These are phyloP conservation scores for Heliconius himera DNA, from an alignment of 1,140 invertebrate species.

Conservation along the genomic window DNA sequence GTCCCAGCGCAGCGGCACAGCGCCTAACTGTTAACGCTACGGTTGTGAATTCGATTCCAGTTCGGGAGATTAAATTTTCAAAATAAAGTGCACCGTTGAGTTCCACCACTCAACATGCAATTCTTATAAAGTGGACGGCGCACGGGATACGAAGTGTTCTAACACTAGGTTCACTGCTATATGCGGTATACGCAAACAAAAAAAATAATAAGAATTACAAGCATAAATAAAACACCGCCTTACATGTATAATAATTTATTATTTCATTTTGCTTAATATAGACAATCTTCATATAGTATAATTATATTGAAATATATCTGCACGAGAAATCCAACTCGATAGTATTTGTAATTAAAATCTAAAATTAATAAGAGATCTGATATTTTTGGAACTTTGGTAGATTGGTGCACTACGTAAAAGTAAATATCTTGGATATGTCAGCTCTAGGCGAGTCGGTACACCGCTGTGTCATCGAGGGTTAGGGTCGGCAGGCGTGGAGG, in stretches of 20 bases:
- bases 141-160: no score
- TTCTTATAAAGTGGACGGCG: no score
- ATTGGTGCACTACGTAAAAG: slow-evolving; percentile 49
- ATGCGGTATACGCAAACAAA: no score
- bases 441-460: slow-evolving; percentile 68
- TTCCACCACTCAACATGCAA: no score
- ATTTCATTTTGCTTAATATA: slow-evolving; percentile 14
- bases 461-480: slow-evolving; percentile 70
- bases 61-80: no score
- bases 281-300: slow-evolving; percentile 31
- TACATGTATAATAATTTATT: slow-evolving; percentile 31
- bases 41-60: no score
- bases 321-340: slow-evolving; percentile 18
- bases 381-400: slow-evolving; percentile 37
- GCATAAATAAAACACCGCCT: slow-evolving; percentile 13
- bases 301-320: slow-evolving; percentile 28
- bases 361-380: slow-evolving; percentile 22
- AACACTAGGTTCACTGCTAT: no score
- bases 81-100: no score
- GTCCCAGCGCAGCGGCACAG: no score
- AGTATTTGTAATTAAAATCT: slow-evolving; percentile 18
- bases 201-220: no score
- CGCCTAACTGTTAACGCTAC: no score
- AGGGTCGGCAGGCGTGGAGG: slow-evolving; percentile 68
- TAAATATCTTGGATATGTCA: slow-evolving; percentile 42